Conservation (phyloP, 2,888 invertebrate genomes). For the Endomychus coccineus region DNA sequence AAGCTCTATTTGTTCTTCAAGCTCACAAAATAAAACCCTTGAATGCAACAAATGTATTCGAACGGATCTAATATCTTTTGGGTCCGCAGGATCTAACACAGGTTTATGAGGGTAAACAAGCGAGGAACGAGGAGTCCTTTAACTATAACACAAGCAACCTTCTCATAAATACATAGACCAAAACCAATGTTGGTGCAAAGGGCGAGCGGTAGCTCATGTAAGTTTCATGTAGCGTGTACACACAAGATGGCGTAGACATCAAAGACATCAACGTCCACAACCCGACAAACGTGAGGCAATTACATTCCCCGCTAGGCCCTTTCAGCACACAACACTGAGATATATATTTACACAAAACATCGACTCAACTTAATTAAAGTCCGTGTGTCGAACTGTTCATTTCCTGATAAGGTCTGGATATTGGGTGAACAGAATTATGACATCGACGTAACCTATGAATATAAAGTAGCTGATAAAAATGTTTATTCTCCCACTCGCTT, state of each 20-base stretch:
- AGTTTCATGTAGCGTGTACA: slow-evolving; percentile 42
- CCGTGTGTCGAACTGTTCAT: slow-evolving; percentile 41
- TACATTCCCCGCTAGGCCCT: slow-evolving; percentile 32
- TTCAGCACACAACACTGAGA: slow-evolving; percentile 9
- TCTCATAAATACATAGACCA: slow-evolving; percentile 22
- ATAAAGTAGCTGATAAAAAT: slow-evolving; percentile 46
- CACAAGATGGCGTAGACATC: slow-evolving; percentile 42
- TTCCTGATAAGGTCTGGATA: slow-evolving; percentile 37
- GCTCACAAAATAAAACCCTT: too few relatives aligned
- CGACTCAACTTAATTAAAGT: slow-evolving; percentile 30
- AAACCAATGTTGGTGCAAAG: slow-evolving; percentile 36
- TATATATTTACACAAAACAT: slow-evolving; percentile 29
- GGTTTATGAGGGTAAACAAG: slow-evolving; percentile 25
- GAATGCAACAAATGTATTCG: not conserved
- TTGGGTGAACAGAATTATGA: slow-evolving; percentile 43
- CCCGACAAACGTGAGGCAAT: slow-evolving; percentile 39
- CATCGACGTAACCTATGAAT: slow-evolving; percentile 43
- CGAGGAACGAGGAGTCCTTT: slow-evolving; percentile 6
- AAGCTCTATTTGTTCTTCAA: too few relatives aligned
- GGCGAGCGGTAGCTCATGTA: slow-evolving; percentile 40
- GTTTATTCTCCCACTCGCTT: slow-evolving; percentile 31
- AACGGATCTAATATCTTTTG: not conserved
- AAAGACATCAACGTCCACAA: slow-evolving; percentile 39
- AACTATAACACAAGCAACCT: slow-evolving; percentile 24
- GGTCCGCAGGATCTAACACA: slow-evolving; percentile 20